Evolutionary conservation across 1,140 invertebrate genomes (phyloP), one percentile per base, ranked within the genome.

Genomic region (Physella acuta): DNA sequence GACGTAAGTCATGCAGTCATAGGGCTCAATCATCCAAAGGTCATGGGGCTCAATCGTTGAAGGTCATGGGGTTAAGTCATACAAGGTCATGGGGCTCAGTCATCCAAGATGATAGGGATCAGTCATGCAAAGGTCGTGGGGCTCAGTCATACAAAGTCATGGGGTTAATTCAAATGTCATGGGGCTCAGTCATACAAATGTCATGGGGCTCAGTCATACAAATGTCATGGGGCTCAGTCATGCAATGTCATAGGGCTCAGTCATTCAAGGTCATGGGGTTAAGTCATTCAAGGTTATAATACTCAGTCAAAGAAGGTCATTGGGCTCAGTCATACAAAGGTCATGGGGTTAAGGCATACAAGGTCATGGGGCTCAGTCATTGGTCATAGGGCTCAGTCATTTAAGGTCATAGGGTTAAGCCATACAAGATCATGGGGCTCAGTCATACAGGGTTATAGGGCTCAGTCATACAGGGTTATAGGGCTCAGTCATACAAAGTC

Each of bases 1-100:
- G 31, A 55, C 11, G 53, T 55, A 30, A 55, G 53, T 55, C 28
- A 55, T n/a, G n/a, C n/a, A n/a, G n/a, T n/a, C n/a, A n/a, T n/a
- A n/a, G n/a, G n/a, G 31, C 24, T 30, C 51, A 4, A 17, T 4
- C 16, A n/a, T 52, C 26, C 51, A 52, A 44, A 20, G 8, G 8
- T 44, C 20, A 11, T 20, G n/a, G n/a, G n/a, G n/a, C 39, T 44
- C 8, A 44, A 44, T 11, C 8, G 39, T 44, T 11, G 39, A 8
- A 44, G 20, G 8, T 44, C 8, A 20, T 44, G 39, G 8, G 8
- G 8, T 44, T 20, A 11, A 20, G 8, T 44, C 8, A 8, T 11
- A 11, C 8, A 8, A 44, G 39, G 39, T 20, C 8, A 8, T 11
- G 8, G 8, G 39, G 8, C 8, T 44, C 20, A 20, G 8, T 44